Evolutionary conservation across 1,140 invertebrate genomes (phyloP).

Genomic region (Octopus sinensis): DNA sequence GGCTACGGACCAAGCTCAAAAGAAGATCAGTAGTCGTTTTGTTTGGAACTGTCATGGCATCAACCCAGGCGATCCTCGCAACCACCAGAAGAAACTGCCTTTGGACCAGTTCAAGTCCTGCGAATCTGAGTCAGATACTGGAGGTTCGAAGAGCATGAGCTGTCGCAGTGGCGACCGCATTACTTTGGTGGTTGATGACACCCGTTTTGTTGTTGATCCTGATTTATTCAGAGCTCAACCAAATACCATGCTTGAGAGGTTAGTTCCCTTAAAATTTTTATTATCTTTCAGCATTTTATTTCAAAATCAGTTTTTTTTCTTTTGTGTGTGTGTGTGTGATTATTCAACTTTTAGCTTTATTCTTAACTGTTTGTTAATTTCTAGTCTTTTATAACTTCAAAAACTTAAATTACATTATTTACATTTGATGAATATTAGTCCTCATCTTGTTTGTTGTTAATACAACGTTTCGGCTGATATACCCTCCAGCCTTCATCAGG

Average conservation of each 20-base stretch:
- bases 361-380: too few species aligned
- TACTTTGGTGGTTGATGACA: constrained; percentile 90
- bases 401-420: too few species aligned
- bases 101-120: not conserved
- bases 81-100: constrained; percentile 47
- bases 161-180: constrained; percentile 55
- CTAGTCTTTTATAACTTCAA: too few species aligned
- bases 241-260: constrained; percentile 86
- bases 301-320: too few species aligned
- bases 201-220: constrained; percentile 86
- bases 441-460: too few species aligned
- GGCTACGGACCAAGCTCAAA: constrained; percentile 47
- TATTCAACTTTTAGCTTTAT: too few species aligned
- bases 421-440: too few species aligned
- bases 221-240: constrained; percentile 85
- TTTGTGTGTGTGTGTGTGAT: too few species aligned
- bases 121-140: constrained; percentile 21
- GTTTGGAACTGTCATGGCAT: constrained; percentile 49
- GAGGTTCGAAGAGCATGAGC: constrained; percentile 18
- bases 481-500: too few species aligned
- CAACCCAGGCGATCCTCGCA: constrained; percentile 61
- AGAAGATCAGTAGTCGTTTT: constrained; percentile 4
- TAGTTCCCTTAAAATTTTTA: constrained; percentile 15
- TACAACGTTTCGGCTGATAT: too few species aligned
- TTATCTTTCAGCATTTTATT: too few species aligned